phyloP scores from a whole-genome alignment of 2,888 invertebrate species.

The Folsomia candida region DNA sequence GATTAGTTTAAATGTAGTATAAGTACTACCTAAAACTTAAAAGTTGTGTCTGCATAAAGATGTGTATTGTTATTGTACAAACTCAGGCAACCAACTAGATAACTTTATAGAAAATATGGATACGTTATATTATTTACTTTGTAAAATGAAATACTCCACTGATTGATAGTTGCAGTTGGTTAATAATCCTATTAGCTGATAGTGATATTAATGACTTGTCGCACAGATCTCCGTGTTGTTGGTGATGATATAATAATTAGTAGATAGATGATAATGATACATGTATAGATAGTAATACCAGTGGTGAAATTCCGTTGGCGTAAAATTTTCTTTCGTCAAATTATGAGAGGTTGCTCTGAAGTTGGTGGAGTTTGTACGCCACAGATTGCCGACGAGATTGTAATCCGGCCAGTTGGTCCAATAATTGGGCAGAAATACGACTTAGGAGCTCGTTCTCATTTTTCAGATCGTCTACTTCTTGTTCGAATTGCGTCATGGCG shows the following conservation, averaged over 20 bases:
- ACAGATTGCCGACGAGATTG: constrained; percentile 46
- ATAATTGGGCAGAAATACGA: constrained; percentile 47
- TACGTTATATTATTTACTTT: no score
- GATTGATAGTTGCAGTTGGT: background rate
- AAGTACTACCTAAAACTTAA: no score
- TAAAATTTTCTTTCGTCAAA: constrained; percentile 14
- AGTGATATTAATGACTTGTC: background rate
- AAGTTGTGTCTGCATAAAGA: no score
- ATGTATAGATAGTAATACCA: background rate
- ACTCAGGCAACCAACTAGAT: no score
- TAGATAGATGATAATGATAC: no score
- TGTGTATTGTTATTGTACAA: no score
- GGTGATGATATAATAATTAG: no score
- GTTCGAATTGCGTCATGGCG: constrained; percentile 34
- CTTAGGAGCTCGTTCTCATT: constrained; percentile 47
- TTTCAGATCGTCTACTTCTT: constrained; percentile 47
- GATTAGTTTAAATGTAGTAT: no score
- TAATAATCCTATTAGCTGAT: background rate
- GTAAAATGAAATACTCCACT: background rate
- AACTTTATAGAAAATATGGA: no score
- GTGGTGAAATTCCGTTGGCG: background rate
- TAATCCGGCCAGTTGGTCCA: constrained; percentile 48
- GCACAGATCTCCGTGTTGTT: background rate
- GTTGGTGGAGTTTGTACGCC: constrained; percentile 47
- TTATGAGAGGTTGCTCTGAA: constrained; percentile 40